Percentiles rank a stretch among this genome's conserved stretches.
phyloP scores from a whole-genome alignment of 2,113 vertebrate genomes.

The Talpa occidentalis region DNA sequence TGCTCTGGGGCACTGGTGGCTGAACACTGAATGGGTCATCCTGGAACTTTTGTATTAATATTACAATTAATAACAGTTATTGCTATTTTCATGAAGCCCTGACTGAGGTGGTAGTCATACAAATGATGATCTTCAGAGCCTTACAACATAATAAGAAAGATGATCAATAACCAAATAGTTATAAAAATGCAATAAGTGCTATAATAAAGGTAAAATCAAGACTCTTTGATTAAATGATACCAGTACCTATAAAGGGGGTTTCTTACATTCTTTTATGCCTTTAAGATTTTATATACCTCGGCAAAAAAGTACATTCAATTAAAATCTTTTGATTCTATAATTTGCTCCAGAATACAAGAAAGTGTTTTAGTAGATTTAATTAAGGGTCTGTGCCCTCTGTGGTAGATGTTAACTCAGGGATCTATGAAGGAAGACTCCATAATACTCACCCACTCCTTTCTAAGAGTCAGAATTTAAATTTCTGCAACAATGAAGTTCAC shows the following conservation, averaged over 20 bases:
- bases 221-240: not conserved
- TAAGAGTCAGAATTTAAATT: not conserved
- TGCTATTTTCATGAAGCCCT: not conserved
- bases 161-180: not conserved
- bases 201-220: not conserved
- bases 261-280: not conserved
- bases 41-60: slow-evolving; percentile 14
- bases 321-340: not conserved
- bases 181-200: not conserved
- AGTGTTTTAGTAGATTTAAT: not conserved
- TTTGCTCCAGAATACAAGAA: not conserved
- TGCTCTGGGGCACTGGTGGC: no score
- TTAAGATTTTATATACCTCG: not conserved
- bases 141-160: not conserved
- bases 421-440: not conserved
- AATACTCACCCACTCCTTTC: not conserved
- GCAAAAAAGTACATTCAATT: not conserved
- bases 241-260: not conserved
- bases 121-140: not conserved
- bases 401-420: not conserved
- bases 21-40: not conserved
- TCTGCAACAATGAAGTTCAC: not conserved
- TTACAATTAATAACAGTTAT: not conserved
- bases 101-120: not conserved
- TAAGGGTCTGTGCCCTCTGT: not conserved